A percentile compares a stretch with the other conserved stretches of the same genome.
Evolutionary conservation across 2,113 vertebrate genomes (phyloP).

Genomic region (Sturnira hondurensis): DNA sequence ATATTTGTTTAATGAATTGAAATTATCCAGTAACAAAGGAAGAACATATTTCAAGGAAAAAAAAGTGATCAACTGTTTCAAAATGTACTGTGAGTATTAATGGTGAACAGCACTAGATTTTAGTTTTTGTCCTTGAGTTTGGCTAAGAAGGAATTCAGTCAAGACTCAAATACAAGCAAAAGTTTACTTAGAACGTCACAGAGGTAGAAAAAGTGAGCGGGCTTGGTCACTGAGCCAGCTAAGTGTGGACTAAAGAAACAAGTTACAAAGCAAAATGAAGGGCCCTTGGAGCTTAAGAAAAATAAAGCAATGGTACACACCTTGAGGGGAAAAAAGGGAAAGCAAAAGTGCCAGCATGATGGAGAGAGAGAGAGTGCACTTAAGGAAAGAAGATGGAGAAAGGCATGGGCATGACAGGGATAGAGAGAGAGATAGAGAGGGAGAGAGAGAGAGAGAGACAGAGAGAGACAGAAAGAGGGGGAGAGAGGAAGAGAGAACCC

Average conservation of each 20-base stretch:
- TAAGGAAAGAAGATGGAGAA: too few species aligned
- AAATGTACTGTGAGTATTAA: not conserved
- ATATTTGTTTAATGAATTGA: not conserved
- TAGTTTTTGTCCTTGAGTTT: not conserved
- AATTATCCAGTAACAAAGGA: not conserved
- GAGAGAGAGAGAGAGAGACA: too few species aligned
- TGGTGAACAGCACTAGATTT: not conserved
- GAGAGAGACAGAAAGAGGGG: too few species aligned
- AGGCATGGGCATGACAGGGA: too few species aligned
- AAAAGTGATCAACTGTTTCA: not conserved
- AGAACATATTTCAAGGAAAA: not conserved
- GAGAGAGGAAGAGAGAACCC: too few species aligned
- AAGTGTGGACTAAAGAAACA: not conserved
- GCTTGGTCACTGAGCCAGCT: not conserved
- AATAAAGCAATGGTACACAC: not conserved
- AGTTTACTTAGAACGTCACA: not conserved
- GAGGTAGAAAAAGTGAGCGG: not conserved
- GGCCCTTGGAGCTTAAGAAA: not conserved
- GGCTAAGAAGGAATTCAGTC: not conserved
- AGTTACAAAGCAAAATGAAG: not conserved
- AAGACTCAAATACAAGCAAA: not conserved
- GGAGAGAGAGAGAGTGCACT: too few species aligned
- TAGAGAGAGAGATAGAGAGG: too few species aligned
- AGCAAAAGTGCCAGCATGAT: not conserved
- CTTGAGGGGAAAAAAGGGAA: not conserved